These are phyloP conservation scores for Silurus aristotelis DNA, from an alignment of 2,797 vertebrate genomes.

Conservation along the genomic window DNA sequence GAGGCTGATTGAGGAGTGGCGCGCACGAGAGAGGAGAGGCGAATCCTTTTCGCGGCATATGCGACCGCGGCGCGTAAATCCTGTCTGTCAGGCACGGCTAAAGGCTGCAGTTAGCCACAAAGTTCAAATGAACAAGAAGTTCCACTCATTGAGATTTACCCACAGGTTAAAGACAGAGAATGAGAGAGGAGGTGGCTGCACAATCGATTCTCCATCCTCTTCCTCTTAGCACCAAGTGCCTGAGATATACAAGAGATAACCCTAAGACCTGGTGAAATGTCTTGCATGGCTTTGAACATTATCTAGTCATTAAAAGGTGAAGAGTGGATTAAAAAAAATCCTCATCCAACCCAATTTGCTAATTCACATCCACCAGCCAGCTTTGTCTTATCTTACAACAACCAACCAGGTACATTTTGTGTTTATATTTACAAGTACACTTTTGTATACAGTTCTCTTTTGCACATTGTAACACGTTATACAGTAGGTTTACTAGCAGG, in stretches of 20 bases:
- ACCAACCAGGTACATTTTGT: background rate
- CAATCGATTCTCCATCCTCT: slow-evolving; percentile 43
- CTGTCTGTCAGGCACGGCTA: slow-evolving; percentile 16
- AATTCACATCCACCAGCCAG: background rate
- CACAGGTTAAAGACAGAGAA: background rate
- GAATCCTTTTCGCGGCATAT: slow-evolving; percentile 36
- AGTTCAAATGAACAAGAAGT: slow-evolving; percentile 41
- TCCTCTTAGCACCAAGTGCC: slow-evolving; percentile 26
- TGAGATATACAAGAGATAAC: slow-evolving; percentile 52
- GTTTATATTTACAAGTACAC: too few relatives aligned
- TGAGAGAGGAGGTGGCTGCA: background rate
- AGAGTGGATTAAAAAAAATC: background rate
- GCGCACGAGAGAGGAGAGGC: slow-evolving; percentile 46
- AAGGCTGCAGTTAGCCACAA: slow-evolving; percentile 41
- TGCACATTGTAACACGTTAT: too few relatives aligned
- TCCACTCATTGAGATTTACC: slow-evolving; percentile 44
- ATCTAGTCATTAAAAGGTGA: background rate
- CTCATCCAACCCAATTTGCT: too few relatives aligned
- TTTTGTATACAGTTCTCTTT: too few relatives aligned
- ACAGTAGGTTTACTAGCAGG: too few relatives aligned
- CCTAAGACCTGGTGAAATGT: slow-evolving; percentile 47
- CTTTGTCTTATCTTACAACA: background rate
- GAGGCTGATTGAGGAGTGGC: slow-evolving; percentile 67
- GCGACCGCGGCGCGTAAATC: slow-evolving; percentile 39
- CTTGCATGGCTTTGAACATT: background rate